Evolutionary conservation across 23 tunicate species (phyloP).

Genomic region (Pegea sp.): DNA sequence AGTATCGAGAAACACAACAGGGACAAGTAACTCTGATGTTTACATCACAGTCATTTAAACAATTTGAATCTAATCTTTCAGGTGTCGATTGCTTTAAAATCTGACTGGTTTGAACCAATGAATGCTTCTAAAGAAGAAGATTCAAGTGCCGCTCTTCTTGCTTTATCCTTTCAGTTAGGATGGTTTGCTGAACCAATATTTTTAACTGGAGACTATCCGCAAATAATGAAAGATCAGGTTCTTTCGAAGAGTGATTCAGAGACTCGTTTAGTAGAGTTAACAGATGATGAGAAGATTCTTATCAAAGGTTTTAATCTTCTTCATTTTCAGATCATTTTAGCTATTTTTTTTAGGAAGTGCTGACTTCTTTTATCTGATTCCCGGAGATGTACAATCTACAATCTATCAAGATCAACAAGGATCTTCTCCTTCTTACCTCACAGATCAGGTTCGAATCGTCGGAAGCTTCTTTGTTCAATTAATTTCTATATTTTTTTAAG

Average conservation of each 20-base stretch:
- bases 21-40: constrained; percentile 40
- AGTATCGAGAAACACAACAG: constrained; percentile 14
- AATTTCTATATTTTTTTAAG: too few relatives aligned
- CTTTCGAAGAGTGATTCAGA: constrained; percentile 2
- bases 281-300: constrained; percentile 16
- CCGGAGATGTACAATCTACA: constrained; percentile 43
- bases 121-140: constrained; percentile 11
- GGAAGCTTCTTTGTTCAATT: too few relatives aligned
- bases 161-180: constrained; percentile 55
- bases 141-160: constrained; percentile 48
- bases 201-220: constrained; percentile 66
- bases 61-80: constrained; percentile 4
- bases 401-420: constrained; percentile 1
- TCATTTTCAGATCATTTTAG: not conserved
- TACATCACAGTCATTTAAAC: not conserved
- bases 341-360: constrained; percentile 22
- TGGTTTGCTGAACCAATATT: constrained; percentile 91
- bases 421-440: constrained; percentile 6
- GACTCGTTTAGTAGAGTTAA: constrained; percentile 22
- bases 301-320: constrained; percentile 29
- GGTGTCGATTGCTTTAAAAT: constrained; percentile 64
- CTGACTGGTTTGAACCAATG: constrained; percentile 84
- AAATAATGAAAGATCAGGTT: constrained; percentile 34
- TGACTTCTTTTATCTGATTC: constrained; percentile 44
- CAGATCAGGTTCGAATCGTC: constrained; percentile 28